Evolutionary conservation across 2,888 invertebrate genomes (phyloP).

Genomic region (Ochropleura plecta): DNA sequence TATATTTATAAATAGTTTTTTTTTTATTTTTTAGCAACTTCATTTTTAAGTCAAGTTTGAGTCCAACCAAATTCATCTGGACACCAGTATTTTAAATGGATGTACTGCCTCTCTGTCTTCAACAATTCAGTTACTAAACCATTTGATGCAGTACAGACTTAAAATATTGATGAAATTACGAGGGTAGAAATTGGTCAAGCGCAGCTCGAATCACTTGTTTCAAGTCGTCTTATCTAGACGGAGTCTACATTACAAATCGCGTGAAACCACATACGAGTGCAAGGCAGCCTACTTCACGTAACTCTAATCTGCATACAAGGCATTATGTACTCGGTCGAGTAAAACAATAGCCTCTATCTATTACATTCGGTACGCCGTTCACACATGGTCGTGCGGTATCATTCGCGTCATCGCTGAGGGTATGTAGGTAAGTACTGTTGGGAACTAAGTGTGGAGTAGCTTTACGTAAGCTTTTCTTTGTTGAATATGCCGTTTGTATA

Average conservation of each 20-base stretch:
- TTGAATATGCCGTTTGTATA: not conserved
- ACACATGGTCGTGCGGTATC: conserved; percentile 59
- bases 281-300: conserved; percentile 47
- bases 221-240: conserved; percentile 45
- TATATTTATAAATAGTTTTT: too few relatives aligned
- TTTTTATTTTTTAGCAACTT: too few relatives aligned
- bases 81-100: not conserved
- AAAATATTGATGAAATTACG: not conserved
- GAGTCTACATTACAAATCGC: conserved; percentile 48
- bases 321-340: conserved; percentile 42
- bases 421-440: conserved; percentile 10
- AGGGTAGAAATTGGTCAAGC: not conserved
- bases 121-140: not conserved
- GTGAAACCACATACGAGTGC: conserved; percentile 33
- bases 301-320: conserved; percentile 58
- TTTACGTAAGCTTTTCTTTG: conserved; percentile 12
- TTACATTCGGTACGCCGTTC: conserved; percentile 59
- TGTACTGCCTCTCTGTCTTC: fast-evolving
- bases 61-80: not conserved
- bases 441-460: conserved; percentile 3
- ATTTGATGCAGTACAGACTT: not conserved
- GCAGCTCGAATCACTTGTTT: conserved; percentile 10
- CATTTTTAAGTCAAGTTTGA: not conserved
- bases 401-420: conserved; percentile 52
- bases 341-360: conserved; percentile 66